These are phyloP conservation scores for Apteryx mantelli DNA, from an alignment of 2,113 vertebrate species.

Conservation along the genomic window DNA sequence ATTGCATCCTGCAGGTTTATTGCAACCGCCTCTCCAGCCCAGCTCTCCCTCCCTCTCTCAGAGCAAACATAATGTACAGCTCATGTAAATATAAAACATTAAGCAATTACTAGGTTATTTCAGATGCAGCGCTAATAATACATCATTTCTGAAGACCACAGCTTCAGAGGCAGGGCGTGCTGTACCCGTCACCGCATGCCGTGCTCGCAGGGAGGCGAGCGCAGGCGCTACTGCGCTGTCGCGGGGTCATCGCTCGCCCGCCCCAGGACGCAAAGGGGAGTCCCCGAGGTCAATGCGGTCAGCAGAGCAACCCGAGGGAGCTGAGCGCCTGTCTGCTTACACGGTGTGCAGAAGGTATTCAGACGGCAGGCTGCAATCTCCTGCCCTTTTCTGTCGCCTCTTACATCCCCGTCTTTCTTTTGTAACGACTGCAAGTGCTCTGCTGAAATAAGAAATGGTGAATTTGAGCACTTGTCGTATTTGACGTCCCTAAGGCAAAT, in stretches of 20 bases:
- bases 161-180: background rate
- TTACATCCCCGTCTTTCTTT: background rate
- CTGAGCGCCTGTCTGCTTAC: conserved; percentile 48
- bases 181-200: background rate
- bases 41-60: conserved; percentile 26
- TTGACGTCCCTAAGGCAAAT: background rate
- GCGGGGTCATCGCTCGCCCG: conserved; percentile 43
- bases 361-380: conserved; percentile 40
- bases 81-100: conserved; percentile 69
- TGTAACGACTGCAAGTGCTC: background rate
- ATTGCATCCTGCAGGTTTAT: conserved; percentile 60
- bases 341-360: conserved; percentile 8
- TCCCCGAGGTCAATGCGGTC: conserved; percentile 55
- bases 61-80: conserved; percentile 54
- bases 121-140: conserved; percentile 55
- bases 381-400: background rate
- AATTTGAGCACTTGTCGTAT: background rate
- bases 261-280: conserved; percentile 50
- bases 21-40: conserved; percentile 27
- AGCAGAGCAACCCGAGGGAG: conserved; percentile 49
- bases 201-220: background rate
- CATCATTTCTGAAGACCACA: conserved; percentile 18
- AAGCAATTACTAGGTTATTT: conserved; percentile 66
- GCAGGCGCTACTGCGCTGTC: background rate
- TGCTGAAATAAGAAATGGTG: background rate